phyloP scores from a whole-genome alignment of 2,888 invertebrate species.

The Brenthis daphne region DNA sequence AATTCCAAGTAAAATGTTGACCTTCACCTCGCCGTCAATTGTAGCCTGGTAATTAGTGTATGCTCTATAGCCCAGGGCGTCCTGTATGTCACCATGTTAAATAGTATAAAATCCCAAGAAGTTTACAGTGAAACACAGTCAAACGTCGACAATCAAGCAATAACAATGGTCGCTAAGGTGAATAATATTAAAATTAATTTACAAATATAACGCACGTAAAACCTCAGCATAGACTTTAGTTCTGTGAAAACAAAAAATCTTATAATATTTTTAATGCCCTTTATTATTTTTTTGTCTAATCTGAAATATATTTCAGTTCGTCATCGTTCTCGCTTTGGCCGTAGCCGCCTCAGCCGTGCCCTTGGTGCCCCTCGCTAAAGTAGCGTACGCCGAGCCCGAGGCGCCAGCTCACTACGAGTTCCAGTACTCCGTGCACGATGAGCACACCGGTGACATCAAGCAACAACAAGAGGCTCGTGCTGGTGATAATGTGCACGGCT shows the following conservation, averaged over 20 bases:
- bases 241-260: too few relatives aligned
- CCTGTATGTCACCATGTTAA: conserved; percentile 21
- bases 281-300: neutral
- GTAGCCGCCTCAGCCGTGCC: conserved; percentile 47
- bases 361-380: conserved; percentile 52
- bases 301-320: conserved; percentile 25
- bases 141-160: conserved; percentile 23
- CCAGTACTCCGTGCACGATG: conserved; percentile 72
- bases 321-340: conserved; percentile 56
- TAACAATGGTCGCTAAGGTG: conserved; percentile 37
- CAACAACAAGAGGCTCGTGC: conserved; percentile 70
- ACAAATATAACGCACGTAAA: too few relatives aligned
- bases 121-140: conserved; percentile 27
- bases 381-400: conserved; percentile 60
- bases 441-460: conserved; percentile 71
- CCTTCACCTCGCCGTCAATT: conserved; percentile 57
- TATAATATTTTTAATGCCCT: too few relatives aligned
- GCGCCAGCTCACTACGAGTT: conserved; percentile 70
- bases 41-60: conserved; percentile 30
- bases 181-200: neutral
- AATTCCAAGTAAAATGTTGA: conserved; percentile 35
- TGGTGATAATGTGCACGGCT: conserved; percentile 71
- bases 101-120: conserved; percentile 32
- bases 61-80: conserved; percentile 31
- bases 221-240: too few relatives aligned